Base-by-base conservation (phyloP, 1,140 invertebrate genomes). In the Tetramorium alpestre region DNA sequence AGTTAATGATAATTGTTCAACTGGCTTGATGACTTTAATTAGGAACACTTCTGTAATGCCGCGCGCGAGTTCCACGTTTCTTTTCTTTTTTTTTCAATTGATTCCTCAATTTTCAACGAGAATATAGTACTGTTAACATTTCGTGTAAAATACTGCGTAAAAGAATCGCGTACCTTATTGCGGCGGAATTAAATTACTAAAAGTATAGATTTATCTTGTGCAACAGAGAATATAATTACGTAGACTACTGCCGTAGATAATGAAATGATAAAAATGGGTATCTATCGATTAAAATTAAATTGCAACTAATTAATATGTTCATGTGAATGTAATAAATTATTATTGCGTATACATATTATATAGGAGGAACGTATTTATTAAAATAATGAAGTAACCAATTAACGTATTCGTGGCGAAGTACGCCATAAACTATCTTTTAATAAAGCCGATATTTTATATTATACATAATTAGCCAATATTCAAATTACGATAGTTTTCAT, bases 1-100 rank as follows among this genome's bases (percentile, higher is more conserved):
- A 91, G 90, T 93, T 93, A 91, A 92, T 92, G 89, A 88, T 90
- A 91, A 92, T 93, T 93, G 91, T 91, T 92, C 89, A 92, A 92
- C 91, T 91, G 87, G 91, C 92, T 93, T 91, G 85, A 93, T 92
- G 87, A 84, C 90, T 91, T 91, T 91, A 90, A 93, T 93, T 92
- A 91, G 73, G 90, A 84, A 62, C 88, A 89, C 84, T 87, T 88
- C 85, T 87, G 85, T 86, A 88, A 90, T 90, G 86, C 81, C 33
- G 73, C 82, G 62, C 69, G 60, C 44, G 44, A 44, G 58, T 62
- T 86, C 28, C n/a, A 62, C 38, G 70, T 41, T 82, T 85, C 56
- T 90, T 78, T 85, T 58, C n/a, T 58, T 64, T 58, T 54, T 58
- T 64, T 56, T 60, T 38, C 51, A 38, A 38, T 65, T 56, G 13